Evolutionary conservation across 2,888 invertebrate genomes (phyloP).

Genomic region (Conus canariensis): DNA sequence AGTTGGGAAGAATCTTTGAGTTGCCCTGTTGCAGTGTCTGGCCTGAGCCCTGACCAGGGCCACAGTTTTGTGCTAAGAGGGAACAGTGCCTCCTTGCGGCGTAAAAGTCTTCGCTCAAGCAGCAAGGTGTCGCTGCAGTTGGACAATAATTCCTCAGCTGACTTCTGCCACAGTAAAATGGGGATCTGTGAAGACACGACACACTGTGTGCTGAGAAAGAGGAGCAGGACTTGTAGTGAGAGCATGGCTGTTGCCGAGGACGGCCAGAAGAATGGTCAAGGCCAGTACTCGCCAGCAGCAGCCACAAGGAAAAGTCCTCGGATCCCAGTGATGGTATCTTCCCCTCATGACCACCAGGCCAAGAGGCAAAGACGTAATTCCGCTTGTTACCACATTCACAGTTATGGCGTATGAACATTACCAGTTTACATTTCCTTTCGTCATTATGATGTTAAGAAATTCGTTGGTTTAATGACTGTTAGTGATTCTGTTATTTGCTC

Average conservation of each 20-base stretch:
- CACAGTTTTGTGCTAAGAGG: background rate
- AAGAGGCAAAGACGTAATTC: constrained; percentile 39
- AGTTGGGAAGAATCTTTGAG: background rate
- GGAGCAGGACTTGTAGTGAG: background rate
- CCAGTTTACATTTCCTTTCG: background rate
- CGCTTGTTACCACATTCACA: background rate
- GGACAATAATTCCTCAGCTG: background rate
- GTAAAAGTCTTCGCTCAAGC: background rate
- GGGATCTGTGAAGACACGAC: no score
- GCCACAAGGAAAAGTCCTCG: constrained; percentile 39
- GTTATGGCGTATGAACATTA: background rate
- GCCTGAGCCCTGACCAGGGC: background rate
- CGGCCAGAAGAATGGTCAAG: background rate
- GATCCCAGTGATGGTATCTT: constrained; percentile 40
- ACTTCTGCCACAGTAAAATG: background rate
- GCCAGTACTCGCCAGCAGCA: background rate
- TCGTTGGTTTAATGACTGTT: background rate
- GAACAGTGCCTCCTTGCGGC: background rate
- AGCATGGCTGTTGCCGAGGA: no score
- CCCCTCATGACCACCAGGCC: constrained; percentile 42
- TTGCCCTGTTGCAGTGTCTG: background rate
- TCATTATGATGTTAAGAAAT: background rate
- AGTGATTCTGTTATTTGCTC: background rate
- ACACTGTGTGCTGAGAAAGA: no score
- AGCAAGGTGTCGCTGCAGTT: background rate